A percentile compares a stretch with the other conserved stretches of the same genome.
These are phyloP conservation scores for Psilopsiagon aurifrons DNA, from an alignment of 2,113 vertebrate genomes.

Conservation along the genomic window DNA sequence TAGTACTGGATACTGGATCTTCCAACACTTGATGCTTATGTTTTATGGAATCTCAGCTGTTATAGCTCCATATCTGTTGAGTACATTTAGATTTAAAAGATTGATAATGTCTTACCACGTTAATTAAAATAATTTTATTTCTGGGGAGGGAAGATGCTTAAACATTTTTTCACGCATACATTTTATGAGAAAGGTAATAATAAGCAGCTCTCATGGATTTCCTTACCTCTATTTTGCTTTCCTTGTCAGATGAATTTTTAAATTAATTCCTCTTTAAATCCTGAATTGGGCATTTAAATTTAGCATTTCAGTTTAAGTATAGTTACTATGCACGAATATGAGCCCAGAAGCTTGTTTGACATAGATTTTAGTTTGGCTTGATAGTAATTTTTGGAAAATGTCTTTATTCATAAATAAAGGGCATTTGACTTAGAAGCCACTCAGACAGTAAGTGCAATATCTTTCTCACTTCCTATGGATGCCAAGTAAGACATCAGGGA, in stretches of 20 bases:
- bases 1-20: not conserved
- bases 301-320: not conserved
- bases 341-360: not conserved
- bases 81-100: not conserved
- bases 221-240: not conserved
- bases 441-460: not conserved
- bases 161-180: not conserved
- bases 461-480: not conserved
- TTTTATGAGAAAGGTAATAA: not conserved
- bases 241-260: not conserved
- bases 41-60: not conserved
- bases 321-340: not conserved
- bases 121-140: not conserved
- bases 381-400: not conserved
- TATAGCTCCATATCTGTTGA: not conserved
- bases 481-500: not conserved
- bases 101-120: not conserved
- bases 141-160: not conserved
- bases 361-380: not conserved
- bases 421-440: not conserved
- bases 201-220: not conserved
- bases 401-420: not conserved
- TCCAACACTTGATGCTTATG: not conserved
- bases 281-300: not conserved
- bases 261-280: not conserved